Percentiles rank a stretch among this genome's conserved stretches.
phyloP scores from a whole-genome alignment of 2,797 vertebrate genomes.

The Carcharodon carcharias region DNA sequence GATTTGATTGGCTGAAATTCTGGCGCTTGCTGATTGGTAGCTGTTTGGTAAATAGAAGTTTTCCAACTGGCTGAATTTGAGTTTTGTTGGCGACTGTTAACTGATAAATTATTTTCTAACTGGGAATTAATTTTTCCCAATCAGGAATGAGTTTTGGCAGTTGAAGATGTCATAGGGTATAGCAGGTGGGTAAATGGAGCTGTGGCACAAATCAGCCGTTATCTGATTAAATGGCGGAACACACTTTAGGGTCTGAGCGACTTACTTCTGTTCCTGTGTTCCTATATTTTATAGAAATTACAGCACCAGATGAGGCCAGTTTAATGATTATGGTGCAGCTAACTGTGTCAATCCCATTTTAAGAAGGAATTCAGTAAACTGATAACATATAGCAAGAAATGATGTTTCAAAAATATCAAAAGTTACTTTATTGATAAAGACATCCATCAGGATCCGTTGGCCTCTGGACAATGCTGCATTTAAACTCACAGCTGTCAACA shows the following conservation, averaged over 20 bases:
- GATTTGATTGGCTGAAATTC: not conserved
- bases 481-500: not conserved
- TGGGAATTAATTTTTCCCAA: no score
- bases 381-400: not conserved
- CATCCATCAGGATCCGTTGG: not conserved
- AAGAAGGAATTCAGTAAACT: not conserved
- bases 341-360: not conserved
- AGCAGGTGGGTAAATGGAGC: not conserved
- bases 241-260: not conserved
- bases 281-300: not conserved
- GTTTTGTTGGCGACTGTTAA: no score
- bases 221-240: not conserved
- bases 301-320: not conserved
- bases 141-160: not conserved
- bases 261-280: not conserved
- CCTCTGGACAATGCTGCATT: not conserved
- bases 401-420: not conserved
- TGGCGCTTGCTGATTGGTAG: not conserved
- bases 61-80: not conserved
- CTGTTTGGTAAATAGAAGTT: not conserved
- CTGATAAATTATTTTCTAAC: no score
- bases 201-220: not conserved
- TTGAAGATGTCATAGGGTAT: not conserved
- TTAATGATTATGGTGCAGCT: not conserved
- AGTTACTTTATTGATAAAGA: not conserved